Evolutionary conservation across 2,113 vertebrate species (phyloP), one percentile per base, ranked within the genome.

Genomic region (Anoura caudifer): DNA sequence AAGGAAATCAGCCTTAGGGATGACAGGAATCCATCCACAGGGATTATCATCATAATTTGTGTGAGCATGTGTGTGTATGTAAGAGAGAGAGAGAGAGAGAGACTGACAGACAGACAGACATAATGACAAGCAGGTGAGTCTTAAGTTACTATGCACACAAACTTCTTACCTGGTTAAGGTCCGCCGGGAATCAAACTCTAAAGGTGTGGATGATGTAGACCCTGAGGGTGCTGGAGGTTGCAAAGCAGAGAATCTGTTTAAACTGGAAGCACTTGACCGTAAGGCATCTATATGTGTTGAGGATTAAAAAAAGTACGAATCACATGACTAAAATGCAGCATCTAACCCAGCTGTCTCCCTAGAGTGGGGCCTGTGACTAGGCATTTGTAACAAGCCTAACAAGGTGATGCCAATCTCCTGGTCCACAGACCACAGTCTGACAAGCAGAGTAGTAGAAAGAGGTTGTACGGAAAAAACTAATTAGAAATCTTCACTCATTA

Each of bases 221-320:
- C 98, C 98, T 75, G 98, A 98, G 96, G 98, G 97, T 43, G 98
- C 98, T n/a, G 99, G 98, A 89, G 98, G 98, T 98, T 99, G 99
- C 96, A 99, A 99, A 1, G 99, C 99, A 80, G 99, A 99, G 98
- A 99, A 99, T 81, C 99, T 99, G 98, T 99, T 99, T 97, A 99
- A 98, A 97, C 99, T 99, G 97, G 99, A 98, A 98, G 98, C 99
- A 95, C 99, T 98, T 97, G 99, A 98, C 96, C 99, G 98, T 90
- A 99, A 99, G 72, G 99, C 98, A 97, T 99, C 99, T 99, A 94
- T 36, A 98, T 82, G 83, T 79, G 0, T 79, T 12, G 72, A 95
- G 90, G 97, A 97, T 97, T 93, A 56, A 95, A 95, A 90, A 93
- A 97, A 84, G 90, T 11, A 97, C 36, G 92, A 88, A 91, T 67